A percentile compares a stretch with the other conserved stretches of the same genome.
Conservation (phyloP, 92 coral and sea anemone species). For the Galaxea fascicularis region DNA sequence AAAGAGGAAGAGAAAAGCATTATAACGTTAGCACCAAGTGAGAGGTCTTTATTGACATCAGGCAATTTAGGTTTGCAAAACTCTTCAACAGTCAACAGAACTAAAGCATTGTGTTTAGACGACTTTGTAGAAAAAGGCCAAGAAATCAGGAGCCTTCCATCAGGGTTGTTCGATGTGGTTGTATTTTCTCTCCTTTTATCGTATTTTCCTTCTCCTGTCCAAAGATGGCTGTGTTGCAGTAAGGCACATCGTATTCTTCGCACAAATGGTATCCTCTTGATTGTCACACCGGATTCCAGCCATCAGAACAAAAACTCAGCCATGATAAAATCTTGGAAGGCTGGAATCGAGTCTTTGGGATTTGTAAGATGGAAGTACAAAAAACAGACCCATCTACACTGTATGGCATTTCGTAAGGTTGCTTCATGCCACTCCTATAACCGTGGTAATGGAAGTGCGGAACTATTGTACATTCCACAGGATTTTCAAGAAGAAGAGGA, state of each 20-base stretch:
- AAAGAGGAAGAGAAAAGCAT: background rate
- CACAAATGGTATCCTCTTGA: constrained; percentile 82
- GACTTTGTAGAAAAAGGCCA: constrained; percentile 15
- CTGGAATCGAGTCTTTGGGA: constrained; percentile 89
- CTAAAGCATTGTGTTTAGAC: background rate
- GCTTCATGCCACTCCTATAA: constrained; percentile 74
- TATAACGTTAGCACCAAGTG: background rate
- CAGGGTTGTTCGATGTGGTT: constrained; percentile 68
- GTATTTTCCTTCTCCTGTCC: constrained; percentile 85
- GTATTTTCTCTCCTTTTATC: constrained; percentile 90
- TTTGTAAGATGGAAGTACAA: constrained; percentile 91
- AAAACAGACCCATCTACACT: constrained; percentile 90
- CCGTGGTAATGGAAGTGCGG: constrained; percentile 55
- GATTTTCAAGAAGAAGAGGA: constrained; percentile 80
- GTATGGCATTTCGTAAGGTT: constrained; percentile 96
- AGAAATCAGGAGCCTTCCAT: constrained; percentile 66
- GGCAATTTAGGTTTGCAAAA: background rate
- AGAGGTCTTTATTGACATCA: background rate
- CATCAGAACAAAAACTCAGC: constrained; percentile 92
- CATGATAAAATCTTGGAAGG: constrained; percentile 97
- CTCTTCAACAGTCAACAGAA: background rate
- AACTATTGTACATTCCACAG: constrained; percentile 92
- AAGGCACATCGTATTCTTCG: constrained; percentile 85
- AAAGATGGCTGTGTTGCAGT: constrained; percentile 88
- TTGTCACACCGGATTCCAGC: constrained; percentile 95